These are phyloP conservation scores for Gibbula magus DNA, from an alignment of 2,888 invertebrate genomes.

Conservation along the genomic window DNA sequence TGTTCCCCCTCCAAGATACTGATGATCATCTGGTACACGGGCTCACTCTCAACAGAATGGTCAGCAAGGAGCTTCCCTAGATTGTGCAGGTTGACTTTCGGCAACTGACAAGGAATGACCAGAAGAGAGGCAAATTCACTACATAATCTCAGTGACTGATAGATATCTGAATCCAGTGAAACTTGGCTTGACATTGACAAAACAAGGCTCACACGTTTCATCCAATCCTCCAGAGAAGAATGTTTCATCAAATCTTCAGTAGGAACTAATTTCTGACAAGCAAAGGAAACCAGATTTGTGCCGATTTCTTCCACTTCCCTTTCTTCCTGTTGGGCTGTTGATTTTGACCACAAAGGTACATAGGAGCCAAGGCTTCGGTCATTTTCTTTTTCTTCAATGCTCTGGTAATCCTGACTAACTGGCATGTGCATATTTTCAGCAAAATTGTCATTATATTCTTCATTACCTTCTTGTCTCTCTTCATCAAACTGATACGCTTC, in stretches of 20 bases:
- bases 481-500: too few relatives aligned
- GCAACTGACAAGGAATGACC: constrained; percentile 13
- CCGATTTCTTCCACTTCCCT: not conserved
- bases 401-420: too few relatives aligned
- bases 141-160: constrained; percentile 34
- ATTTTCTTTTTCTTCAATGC: too few relatives aligned
- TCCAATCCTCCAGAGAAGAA: constrained; percentile 26
- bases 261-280: constrained; percentile 31
- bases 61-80: constrained; percentile 4
- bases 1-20: not conserved
- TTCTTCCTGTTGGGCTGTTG: too few relatives aligned
- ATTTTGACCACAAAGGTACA: too few relatives aligned
- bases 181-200: constrained; percentile 34
- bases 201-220: constrained; percentile 9
- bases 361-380: too few relatives aligned
- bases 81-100: not conserved
- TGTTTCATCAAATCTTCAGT: not conserved
- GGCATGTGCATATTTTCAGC: too few relatives aligned
- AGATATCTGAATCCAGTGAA: constrained; percentile 4
- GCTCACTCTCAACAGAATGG: not conserved
- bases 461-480: too few relatives aligned
- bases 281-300: constrained; percentile 18
- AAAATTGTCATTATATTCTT: too few relatives aligned
- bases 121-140: constrained; percentile 33
- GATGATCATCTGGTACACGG: not conserved